Conservation (phyloP, 2,888 invertebrate species). For the Phyto melanocephala region DNA sequence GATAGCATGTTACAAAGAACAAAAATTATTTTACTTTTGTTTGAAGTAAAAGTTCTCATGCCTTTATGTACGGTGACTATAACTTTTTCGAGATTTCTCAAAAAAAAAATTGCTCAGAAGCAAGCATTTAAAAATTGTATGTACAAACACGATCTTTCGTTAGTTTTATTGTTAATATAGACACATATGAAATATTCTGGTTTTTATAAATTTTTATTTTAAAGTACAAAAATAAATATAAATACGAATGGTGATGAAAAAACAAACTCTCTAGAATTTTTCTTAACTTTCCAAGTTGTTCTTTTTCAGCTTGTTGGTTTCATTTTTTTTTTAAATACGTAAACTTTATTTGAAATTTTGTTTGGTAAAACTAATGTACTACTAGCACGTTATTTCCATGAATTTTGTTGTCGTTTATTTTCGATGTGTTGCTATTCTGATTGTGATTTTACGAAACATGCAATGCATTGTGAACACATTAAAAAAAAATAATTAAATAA, state of each 20-base stretch:
- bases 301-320: conserved; percentile 2
- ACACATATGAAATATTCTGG: no score
- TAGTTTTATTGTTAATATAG: no score
- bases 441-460: conserved; percentile 13
- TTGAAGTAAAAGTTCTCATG: not conserved
- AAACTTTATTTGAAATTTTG: not conserved
- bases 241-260: conserved; percentile 1
- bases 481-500: not conserved
- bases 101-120: not conserved
- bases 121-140: not conserved
- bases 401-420: conserved; percentile 31
- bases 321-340: not conserved
- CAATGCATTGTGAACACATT: not conserved
- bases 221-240: not conserved
- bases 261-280: not conserved
- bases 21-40: not conserved
- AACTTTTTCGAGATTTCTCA: not conserved
- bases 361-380: conserved; percentile 60
- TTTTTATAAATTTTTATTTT: no score
- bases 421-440: conserved; percentile 2
- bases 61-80: not conserved
- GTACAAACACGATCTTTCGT: no score
- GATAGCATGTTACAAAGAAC: not conserved
- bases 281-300: conserved; percentile 2
- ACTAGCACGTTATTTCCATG: conserved; percentile 59